Evolutionary conservation across 1,140 invertebrate genomes (phyloP).

Genomic region (Mamestra configurata): DNA sequence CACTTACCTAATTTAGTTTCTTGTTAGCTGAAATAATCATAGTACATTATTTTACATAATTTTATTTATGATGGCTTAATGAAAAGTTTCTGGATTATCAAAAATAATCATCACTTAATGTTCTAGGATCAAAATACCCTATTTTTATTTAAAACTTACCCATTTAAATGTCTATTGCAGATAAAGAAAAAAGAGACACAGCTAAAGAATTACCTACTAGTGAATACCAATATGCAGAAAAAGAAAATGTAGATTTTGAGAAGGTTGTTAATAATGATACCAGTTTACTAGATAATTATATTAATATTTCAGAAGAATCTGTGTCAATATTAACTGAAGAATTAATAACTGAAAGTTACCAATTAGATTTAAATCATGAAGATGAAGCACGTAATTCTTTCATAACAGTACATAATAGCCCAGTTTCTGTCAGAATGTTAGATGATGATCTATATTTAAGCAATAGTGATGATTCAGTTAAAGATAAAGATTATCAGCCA

Average conservation of each 20-base stretch:
- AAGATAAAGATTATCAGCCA: neutral
- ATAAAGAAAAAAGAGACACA: neutral
- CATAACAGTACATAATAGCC: neutral
- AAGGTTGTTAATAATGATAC: too few relatives aligned
- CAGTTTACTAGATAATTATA: too few relatives aligned
- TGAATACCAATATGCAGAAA: neutral
- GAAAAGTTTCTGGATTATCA: too few relatives aligned
- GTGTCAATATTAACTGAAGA: neutral
- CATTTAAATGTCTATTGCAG: neutral
- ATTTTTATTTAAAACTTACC: neutral
- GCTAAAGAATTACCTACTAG: neutral
- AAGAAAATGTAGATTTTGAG: neutral
- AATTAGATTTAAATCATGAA: neutral
- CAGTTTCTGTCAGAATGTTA: neutral
- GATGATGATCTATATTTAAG: slow-evolving; percentile 1
- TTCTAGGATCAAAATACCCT: neutral
- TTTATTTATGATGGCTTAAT: too few relatives aligned
- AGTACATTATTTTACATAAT: too few relatives aligned
- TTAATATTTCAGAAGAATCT: neutral
- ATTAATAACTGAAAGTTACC: neutral
- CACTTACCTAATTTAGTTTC: too few relatives aligned
- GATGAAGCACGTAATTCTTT: neutral
- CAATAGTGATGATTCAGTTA: slow-evolving; percentile 1
- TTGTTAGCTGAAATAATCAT: too few relatives aligned
- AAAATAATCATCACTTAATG: too few relatives aligned